These are phyloP conservation scores for Florisuga fusca DNA, from an alignment of 2,797 vertebrate genomes.

Conservation along the genomic window DNA sequence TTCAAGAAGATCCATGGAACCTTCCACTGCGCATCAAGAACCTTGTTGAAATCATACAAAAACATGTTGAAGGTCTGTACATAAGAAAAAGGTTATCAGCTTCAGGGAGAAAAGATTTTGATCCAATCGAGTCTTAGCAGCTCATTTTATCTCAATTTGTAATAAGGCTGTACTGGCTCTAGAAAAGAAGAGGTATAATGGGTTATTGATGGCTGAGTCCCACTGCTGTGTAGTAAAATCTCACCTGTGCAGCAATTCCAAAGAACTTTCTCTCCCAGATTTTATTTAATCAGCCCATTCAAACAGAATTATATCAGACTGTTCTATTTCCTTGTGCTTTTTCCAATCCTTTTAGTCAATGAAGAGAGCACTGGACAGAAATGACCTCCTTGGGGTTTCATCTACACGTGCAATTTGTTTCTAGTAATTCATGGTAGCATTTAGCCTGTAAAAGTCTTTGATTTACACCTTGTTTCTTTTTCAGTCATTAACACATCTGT, in stretches of 20 bases:
- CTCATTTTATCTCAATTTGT: neutral
- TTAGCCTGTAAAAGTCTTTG: neutral
- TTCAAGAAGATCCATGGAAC: constrained; percentile 99
- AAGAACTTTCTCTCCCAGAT: neutral
- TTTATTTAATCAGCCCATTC: neutral
- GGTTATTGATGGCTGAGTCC: neutral
- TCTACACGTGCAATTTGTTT: neutral
- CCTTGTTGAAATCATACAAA: constrained; percentile 95
- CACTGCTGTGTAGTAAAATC: neutral
- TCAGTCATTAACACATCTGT: neutral
- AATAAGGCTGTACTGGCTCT: neutral
- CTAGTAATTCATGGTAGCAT: neutral
- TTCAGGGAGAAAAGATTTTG: neutral
- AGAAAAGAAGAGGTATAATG: neutral
- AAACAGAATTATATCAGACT: neutral
- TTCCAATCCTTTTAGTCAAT: neutral
- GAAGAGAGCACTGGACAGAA: neutral
- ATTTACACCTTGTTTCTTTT: neutral
- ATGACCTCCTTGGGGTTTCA: neutral
- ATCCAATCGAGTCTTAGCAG: neutral
- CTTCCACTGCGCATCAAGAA: constrained; percentile 95
- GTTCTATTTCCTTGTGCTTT: neutral
- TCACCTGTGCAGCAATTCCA: neutral
- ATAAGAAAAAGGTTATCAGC: neutral
- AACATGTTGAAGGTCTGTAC: constrained; percentile 91